Evolutionary conservation across 2,888 invertebrate species (phyloP).

Genomic region (Macrophya alboannulata): DNA sequence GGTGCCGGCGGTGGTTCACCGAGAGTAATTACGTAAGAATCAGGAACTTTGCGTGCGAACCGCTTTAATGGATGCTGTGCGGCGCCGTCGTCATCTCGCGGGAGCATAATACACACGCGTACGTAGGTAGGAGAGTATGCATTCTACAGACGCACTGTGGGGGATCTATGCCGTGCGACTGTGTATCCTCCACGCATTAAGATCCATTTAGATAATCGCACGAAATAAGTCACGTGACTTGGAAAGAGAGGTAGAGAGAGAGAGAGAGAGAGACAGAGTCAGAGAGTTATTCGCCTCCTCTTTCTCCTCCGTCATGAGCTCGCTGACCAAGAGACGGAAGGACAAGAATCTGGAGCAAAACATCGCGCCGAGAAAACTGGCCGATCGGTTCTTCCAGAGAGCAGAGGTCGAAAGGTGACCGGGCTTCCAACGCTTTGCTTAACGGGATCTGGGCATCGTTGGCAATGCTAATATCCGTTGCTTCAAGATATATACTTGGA

Average conservation of each 20-base stretch:
- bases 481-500: conserved; percentile 69
- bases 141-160: neutral
- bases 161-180: conserved; percentile 43
- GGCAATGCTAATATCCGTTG: conserved; percentile 75
- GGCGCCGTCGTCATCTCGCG: conserved; percentile 40
- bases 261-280: neutral
- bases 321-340: conserved; percentile 35
- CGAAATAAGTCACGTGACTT: conserved; percentile 54
- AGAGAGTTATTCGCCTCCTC: neutral
- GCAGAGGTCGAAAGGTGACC: conserved; percentile 74
- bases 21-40: conserved; percentile 56
- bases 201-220: conserved; percentile 58
- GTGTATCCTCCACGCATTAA: conserved; percentile 55
- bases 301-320: conserved; percentile 31
- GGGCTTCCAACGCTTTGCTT: conserved; percentile 73
- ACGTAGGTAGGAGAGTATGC: neutral
- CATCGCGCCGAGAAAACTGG: conserved; percentile 12
- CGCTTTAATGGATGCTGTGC: conserved; percentile 53
- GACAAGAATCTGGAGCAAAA: conserved; percentile 44
- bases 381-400: conserved; percentile 58
- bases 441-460: conserved; percentile 72
- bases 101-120: conserved; percentile 22
- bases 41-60: conserved; percentile 57
- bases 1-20: conserved; percentile 36
- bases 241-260: neutral